Base-by-base conservation (phyloP, 2,888 invertebrate species). In the Esperia sulphurella region DNA sequence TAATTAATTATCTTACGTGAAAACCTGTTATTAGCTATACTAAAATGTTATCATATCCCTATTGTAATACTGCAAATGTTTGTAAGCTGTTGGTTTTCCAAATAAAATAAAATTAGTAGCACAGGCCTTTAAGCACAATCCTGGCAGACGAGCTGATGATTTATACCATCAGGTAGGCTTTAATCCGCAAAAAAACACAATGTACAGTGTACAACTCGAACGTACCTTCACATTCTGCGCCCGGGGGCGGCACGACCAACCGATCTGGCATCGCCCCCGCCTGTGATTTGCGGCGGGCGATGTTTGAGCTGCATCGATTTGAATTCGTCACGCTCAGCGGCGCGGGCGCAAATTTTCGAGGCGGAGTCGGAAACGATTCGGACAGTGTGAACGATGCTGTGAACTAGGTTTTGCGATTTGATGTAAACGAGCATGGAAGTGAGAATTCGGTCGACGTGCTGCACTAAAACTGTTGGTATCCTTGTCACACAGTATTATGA, bases 271-370 rank as follows among this genome's bases (percentile, higher is more conserved):
- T 64, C 75, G 76, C 79, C 68, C 62, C 70, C 75, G 76, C 72
- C 75, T 65, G 66, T 74, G 76, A 78, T 80, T 79, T 76, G 76
- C 72, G 60, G 59, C 67, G 63, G 65, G 56, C 68, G 75, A 64
- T 75, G 71, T 72, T 77, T 74, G 74, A 61, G 68, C 70, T 57
- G 55, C 59, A 75, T 76, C 78, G 78, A 78, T 75, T 75, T 71
- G 69, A 61, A 79, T 76, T 75, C 81, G 80, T 81, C 82, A 82
- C 82, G 82, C 79, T 79, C 63, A 65, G 8, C 31, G 62, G 62
- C 60, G 65, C 65, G 58, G 58, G 58, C 61, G 78, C 77, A 77
- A 77, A 79, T 79, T 76, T 79, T 62, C 60, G 64, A 75, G 80
- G 79, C 79, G 79, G 66, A 64, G 73, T 60, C 56, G 67, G 59